phyloP scores from a whole-genome alignment of 1,140 invertebrate species.

The Gerris buenoi region DNA sequence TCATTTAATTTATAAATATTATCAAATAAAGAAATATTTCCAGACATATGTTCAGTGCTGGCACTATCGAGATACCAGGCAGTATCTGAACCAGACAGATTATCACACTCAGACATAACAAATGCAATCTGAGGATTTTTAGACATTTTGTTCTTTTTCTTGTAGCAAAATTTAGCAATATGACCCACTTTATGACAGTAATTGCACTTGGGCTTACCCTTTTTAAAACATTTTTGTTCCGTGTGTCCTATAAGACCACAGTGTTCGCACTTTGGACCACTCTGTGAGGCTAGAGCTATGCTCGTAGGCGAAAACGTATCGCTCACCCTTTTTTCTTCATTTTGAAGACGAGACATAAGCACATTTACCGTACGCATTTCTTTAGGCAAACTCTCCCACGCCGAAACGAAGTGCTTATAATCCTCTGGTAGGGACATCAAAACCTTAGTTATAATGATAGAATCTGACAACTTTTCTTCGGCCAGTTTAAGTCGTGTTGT shows the following conservation, averaged over 20 bases:
- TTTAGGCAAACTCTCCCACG: neutral
- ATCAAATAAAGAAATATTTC: neutral
- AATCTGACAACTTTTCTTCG: neutral
- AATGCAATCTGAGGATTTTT: neutral
- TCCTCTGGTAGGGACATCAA: neutral
- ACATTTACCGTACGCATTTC: neutral
- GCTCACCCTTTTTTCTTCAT: neutral
- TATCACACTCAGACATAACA: neutral
- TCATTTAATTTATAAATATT: no score
- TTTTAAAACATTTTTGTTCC: neutral
- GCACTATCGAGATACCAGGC: neutral
- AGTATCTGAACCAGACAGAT: neutral
- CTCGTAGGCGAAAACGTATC: neutral
- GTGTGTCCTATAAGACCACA: neutral
- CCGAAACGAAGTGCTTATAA: neutral
- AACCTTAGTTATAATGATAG: neutral
- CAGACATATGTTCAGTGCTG: neutral
- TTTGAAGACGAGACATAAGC: neutral
- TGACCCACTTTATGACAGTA: neutral
- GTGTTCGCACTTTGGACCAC: neutral
- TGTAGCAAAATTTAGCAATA: neutral
- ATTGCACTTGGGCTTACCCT: neutral
- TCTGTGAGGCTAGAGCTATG: neutral
- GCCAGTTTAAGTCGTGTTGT: neutral
- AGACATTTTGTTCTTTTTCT: neutral